Percentiles rank a stretch among this genome's conserved stretches.
phyloP scores from a whole-genome alignment of 2,888 invertebrate genomes.

The Yponomeuta malinellus region DNA sequence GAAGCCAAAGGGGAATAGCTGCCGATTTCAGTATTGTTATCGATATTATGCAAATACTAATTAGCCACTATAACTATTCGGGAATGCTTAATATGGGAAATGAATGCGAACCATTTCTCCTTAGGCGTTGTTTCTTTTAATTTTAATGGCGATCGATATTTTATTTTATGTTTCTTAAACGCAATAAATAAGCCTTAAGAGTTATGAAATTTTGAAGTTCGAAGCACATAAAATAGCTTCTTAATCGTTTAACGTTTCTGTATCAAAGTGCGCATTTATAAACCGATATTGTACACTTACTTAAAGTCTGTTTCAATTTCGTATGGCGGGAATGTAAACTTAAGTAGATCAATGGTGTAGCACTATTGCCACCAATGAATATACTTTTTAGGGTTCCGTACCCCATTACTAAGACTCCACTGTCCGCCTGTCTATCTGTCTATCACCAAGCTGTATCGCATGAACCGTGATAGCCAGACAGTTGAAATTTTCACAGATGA shows the following conservation, averaged over 20 bases:
- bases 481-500: no score
- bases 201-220: neutral
- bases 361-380: no score
- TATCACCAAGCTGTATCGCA: no score
- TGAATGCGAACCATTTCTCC: constrained; percentile 8
- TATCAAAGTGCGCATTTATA: neutral
- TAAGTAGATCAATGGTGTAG: no score
- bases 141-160: neutral
- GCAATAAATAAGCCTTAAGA: neutral
- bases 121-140: neutral
- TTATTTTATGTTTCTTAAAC: neutral
- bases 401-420: no score
- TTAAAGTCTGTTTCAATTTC: neutral
- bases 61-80: neutral
- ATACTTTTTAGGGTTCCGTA: no score
- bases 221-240: neutral
- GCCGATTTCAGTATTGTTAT: constrained; percentile 2
- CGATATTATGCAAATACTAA: constrained; percentile 11
- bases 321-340: neutral
- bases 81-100: constrained; percentile 15
- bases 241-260: neutral
- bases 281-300: neutral
- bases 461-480: no score
- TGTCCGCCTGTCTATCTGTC: no score
- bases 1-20: neutral